Base-by-base conservation (phyloP, 2,797 vertebrate species). In the Notolepis coatsorum region DNA sequence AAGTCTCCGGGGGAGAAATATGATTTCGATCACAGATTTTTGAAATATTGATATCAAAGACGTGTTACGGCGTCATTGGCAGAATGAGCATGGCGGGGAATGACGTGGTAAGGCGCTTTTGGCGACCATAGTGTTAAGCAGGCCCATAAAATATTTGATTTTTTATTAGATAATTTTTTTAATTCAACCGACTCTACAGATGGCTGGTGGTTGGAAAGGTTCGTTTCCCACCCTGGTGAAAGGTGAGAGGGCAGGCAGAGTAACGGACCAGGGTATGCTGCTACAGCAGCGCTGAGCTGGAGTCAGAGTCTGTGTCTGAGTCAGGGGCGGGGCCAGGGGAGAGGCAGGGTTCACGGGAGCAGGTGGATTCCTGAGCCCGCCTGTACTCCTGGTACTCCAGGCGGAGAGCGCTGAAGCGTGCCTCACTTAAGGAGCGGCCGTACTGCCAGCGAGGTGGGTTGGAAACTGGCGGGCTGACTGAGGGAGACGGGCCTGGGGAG, bases 321-420 rank as follows among this genome's bases (percentile, higher is more conserved):
- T 73, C 68, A 54, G n/a, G 42, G 43, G n/a, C 81, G 18, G 60
- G 74, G 76, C 80, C 80, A 13, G 77, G 55, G 62, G 61, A 20
- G 69, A 65, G 69, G 72, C 81, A 55, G 69, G 86, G 85, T 59
- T 87, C 80, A 61, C 45, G 77, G 74, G 81, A 59, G 72, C 72
- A 75, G 66, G 47, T 35, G 81, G 86, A 84, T 38, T 89, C 85
- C 82, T 89, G 91, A 73, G 87, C 67, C 51, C 76, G 90, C 63
- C 88, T 87, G 86, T 90, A 91, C 79, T 92, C 77, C 39, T 92
- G 90, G 82, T 91, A 94, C 82, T 94, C 93, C 81, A 87, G 89
- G 30, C 91, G 91, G 42, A 94, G 88, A 55, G 93, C 92, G 66
- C 88, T 89, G 89, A 93, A 94, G 51, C 91, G 93, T 7, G 88